These are phyloP conservation scores for Lithosia quadra DNA, from an alignment of 2,888 invertebrate species.

Conservation along the genomic window DNA sequence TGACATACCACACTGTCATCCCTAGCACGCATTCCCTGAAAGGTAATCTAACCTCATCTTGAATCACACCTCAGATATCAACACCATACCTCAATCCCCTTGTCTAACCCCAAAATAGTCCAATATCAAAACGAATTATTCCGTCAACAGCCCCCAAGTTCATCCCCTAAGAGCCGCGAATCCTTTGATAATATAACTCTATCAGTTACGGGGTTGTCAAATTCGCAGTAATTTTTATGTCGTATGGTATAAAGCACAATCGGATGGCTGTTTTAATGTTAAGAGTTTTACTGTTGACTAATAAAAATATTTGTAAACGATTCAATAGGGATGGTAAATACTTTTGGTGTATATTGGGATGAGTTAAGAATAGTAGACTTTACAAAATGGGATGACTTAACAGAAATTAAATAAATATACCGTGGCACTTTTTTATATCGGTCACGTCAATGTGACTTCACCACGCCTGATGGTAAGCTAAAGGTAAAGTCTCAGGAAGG, in stretches of 20 bases:
- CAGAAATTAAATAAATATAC: no score
- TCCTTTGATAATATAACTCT: conserved; percentile 68
- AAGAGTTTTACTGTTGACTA: no score
- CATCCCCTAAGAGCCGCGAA: conserved; percentile 48
- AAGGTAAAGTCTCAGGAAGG: no score
- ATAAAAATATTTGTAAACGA: no score
- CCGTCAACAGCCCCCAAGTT: conserved; percentile 25
- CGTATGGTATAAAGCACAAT: conserved; percentile 41
- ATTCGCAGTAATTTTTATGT: conserved; percentile 56
- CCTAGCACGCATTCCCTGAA: not conserved
- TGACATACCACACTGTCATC: not conserved
- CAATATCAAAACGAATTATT: conserved; percentile 45
- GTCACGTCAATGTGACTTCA: no score
- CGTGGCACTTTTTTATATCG: no score
- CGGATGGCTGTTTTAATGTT: not conserved
- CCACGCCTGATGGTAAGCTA: no score
- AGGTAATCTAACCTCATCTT: conserved; percentile 16
- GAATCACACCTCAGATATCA: conserved; percentile 19
- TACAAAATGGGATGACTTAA: no score
- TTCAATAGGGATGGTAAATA: no score
- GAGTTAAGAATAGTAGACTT: no score
- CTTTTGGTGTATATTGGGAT: no score
- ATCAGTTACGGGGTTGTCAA: conserved; percentile 56
- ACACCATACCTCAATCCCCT: conserved; percentile 24
- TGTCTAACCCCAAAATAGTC: conserved; percentile 26